A percentile compares a stretch with the other conserved stretches of the same genome.
phyloP scores from a whole-genome alignment of 2,113 vertebrate species.

The Rhinogobius similis region DNA sequence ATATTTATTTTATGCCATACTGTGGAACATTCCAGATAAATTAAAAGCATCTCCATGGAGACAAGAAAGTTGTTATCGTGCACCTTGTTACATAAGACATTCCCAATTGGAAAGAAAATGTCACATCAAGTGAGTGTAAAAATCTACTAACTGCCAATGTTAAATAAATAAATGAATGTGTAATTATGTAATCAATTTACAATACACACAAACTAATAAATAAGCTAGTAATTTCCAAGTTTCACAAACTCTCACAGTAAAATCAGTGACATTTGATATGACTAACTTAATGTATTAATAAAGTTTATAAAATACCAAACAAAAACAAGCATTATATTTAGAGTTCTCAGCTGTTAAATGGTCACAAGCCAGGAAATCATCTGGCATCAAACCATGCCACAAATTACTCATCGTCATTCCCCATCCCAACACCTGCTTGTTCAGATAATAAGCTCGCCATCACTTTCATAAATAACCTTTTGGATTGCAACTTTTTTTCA shows the following conservation, averaged over 20 bases:
- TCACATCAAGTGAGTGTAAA: neutral
- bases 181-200: too few species aligned
- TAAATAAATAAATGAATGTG: too few species aligned
- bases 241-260: too few species aligned
- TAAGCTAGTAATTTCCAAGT: too few species aligned
- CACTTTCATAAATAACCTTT: conserved; percentile 13
- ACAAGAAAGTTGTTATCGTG: too few species aligned
- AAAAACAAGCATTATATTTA: neutral
- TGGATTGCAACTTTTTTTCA: conserved; percentile 10
- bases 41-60: too few species aligned
- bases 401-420: neutral
- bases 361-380: neutral
- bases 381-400: neutral
- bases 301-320: neutral
- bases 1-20: neutral
- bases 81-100: neutral
- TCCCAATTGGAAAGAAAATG: too few species aligned
- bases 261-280: too few species aligned
- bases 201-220: too few species aligned
- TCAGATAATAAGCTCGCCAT: neutral
- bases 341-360: neutral
- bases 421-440: neutral
- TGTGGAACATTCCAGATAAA: too few species aligned
- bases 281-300: neutral
- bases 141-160: too few species aligned